phyloP scores from a whole-genome alignment of 2,888 invertebrate genomes.

The Chirona hameri region DNA sequence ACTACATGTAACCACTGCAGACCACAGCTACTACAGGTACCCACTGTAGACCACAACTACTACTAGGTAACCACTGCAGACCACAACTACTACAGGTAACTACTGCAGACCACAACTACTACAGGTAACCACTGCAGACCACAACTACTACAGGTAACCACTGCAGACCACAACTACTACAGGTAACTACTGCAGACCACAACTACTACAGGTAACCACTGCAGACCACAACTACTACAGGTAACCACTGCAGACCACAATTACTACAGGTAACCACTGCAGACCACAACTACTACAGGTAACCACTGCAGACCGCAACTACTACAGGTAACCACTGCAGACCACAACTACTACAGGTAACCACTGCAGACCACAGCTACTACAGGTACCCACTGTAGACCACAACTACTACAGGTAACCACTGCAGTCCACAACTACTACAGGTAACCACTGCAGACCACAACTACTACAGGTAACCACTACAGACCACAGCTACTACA shows the following conservation, averaged over 20 bases:
- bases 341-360: conserved; percentile 75
- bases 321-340: conserved; percentile 66
- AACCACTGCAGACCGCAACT: conserved; percentile 69
- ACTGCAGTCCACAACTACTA: conserved; percentile 81
- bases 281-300: conserved; percentile 79
- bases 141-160: conserved; percentile 69
- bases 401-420: conserved; percentile 70
- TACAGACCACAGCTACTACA: conserved; percentile 84
- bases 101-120: conserved; percentile 78
- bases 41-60: conserved; percentile 75
- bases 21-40: conserved; percentile 75
- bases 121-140: conserved; percentile 63
- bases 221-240: conserved; percentile 85
- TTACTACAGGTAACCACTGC: conserved; percentile 66
- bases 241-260: conserved; percentile 64
- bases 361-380: conserved; percentile 74
- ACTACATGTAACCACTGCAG: conserved; percentile 66
- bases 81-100: conserved; percentile 71
- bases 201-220: conserved; percentile 67
- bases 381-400: conserved; percentile 64
- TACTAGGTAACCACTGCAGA: conserved; percentile 66
- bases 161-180: conserved; percentile 82
- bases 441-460: conserved; percentile 63
- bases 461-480: conserved; percentile 66
- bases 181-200: conserved; percentile 63